These are phyloP conservation scores for Sebastes fasciatus DNA, from an alignment of 2,113 vertebrate species.

Conservation along the genomic window DNA sequence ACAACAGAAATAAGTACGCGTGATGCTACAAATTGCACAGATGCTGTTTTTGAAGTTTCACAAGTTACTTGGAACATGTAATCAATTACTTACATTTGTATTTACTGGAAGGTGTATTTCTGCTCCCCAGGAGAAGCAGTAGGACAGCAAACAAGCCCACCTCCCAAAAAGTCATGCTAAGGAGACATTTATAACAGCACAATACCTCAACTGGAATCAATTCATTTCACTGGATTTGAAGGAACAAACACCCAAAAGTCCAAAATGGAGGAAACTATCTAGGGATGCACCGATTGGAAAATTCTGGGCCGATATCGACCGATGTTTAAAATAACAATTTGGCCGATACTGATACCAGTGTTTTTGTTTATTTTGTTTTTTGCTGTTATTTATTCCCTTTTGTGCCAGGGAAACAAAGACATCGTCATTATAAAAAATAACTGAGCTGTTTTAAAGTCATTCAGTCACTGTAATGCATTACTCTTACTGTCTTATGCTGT, in stretches of 20 bases:
- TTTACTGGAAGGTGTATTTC: background rate
- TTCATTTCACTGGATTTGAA: background rate
- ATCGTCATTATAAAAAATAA: no score
- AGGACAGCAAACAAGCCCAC: background rate
- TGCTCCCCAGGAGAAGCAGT: background rate
- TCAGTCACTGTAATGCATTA: no score
- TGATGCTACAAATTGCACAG: background rate
- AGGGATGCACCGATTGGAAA: no score
- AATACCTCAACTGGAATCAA: background rate
- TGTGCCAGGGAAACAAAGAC: no score
- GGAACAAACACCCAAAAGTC: background rate
- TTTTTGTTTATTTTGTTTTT: no score
- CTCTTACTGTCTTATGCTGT: no score
- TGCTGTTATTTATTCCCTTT: no score
- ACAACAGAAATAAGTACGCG: background rate
- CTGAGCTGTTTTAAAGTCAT: no score
- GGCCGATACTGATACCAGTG: no score
- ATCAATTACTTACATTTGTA: background rate
- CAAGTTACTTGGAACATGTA: no score
- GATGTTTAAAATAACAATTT: no score
- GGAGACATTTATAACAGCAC: background rate
- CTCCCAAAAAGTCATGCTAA: background rate
- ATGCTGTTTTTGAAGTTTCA: background rate
- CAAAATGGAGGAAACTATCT: background rate
- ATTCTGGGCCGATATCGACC: no score